Percentiles rank a stretch among this genome's conserved stretches.
phyloP scores from a whole-genome alignment of 1,140 invertebrate species.

The Aleiodes sp. region DNA sequence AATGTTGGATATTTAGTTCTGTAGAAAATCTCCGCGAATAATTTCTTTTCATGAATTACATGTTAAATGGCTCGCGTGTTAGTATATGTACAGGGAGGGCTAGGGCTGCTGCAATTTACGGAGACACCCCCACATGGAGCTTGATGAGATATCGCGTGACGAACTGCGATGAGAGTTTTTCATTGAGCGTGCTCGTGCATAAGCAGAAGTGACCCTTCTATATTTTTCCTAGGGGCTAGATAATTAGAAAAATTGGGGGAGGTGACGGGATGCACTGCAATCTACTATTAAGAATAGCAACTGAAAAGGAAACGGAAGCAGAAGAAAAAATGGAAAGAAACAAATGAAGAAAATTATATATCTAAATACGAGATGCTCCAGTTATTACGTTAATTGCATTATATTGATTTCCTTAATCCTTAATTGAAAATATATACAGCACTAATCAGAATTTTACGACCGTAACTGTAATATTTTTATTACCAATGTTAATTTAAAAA shows the following conservation, averaged over 20 bases:
- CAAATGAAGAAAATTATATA: too few relatives aligned
- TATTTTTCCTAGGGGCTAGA: slow-evolving; percentile 21
- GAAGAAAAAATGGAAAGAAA: too few relatives aligned
- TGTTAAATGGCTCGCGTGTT: slow-evolving; percentile 24
- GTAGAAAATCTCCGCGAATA: neutral
- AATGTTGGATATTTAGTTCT: too few relatives aligned
- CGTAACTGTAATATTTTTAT: slow-evolving; percentile 29
- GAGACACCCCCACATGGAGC: slow-evolving; percentile 7
- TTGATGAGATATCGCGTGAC: slow-evolving; percentile 21
- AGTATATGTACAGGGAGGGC: neutral
- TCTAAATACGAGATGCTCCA: neutral
- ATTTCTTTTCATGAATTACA: slow-evolving; percentile 2
- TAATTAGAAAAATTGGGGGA: slow-evolving; percentile 16
- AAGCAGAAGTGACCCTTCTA: neutral
- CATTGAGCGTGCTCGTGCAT: slow-evolving; percentile 9
- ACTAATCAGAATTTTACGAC: slow-evolving; percentile 27
- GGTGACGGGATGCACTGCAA: slow-evolving; percentile 27
- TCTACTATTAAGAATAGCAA: neutral
- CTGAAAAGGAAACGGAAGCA: too few relatives aligned
- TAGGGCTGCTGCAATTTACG: neutral
- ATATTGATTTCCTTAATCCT: slow-evolving; percentile 26
- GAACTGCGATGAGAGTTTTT: slow-evolving; percentile 16
- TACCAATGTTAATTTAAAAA: slow-evolving; percentile 37
- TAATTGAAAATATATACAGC: slow-evolving; percentile 10
- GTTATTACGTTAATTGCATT: neutral